Conservation (phyloP, 2,113 vertebrate genomes). For the Neopipo cinnamomea region DNA sequence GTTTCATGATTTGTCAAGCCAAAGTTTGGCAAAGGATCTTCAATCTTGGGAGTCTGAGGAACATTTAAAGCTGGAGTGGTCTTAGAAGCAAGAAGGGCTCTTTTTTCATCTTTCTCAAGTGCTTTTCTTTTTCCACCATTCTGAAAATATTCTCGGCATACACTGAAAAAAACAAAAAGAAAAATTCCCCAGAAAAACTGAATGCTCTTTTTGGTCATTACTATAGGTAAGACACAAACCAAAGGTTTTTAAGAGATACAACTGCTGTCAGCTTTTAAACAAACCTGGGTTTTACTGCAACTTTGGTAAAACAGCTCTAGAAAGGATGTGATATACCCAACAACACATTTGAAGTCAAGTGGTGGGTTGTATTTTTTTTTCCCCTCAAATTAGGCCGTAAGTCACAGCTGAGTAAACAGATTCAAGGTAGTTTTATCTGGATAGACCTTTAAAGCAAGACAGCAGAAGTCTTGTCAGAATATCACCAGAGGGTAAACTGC, state of each 20-base stretch:
- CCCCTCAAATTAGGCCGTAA: neutral
- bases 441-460: neutral
- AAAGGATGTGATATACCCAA: neutral
- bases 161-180: constrained; percentile 73
- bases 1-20: constrained; percentile 71
- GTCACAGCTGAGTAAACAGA: neutral
- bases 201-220: neutral
- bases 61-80: constrained; percentile 72
- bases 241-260: neutral
- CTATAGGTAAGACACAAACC: neutral
- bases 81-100: constrained; percentile 76
- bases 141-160: constrained; percentile 96
- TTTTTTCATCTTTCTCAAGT: constrained; percentile 94
- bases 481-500: neutral
- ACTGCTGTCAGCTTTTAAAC: neutral
- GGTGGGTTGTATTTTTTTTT: neutral
- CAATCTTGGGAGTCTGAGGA: constrained; percentile 68
- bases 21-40: constrained; percentile 66
- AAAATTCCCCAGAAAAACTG: neutral
- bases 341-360: rapidly evolving
- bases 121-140: constrained; percentile 93
- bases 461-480: neutral
- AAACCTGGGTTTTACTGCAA: neutral
- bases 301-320: neutral
- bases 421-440: neutral